Percentiles rank a stretch among this genome's conserved stretches.
These are phyloP conservation scores for Lasioglossum lativentre DNA, from an alignment of 2,888 invertebrate species.

Conservation along the genomic window DNA sequence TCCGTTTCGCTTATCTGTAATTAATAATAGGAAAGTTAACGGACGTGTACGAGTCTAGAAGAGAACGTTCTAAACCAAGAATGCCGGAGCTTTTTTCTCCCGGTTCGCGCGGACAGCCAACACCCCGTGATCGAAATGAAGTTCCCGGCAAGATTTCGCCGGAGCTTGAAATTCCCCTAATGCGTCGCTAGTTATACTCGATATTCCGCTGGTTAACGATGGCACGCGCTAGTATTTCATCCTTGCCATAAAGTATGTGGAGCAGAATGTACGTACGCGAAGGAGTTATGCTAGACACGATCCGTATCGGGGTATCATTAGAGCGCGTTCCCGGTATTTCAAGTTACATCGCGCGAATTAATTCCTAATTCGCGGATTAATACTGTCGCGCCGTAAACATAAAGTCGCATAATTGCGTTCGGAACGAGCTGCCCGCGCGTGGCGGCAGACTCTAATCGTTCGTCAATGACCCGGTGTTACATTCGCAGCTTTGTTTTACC, in stretches of 20 bases:
- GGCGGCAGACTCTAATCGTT: not conserved
- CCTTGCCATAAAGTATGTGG: conserved; percentile 52
- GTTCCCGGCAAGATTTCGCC: conserved; percentile 34
- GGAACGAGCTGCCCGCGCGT: not conserved
- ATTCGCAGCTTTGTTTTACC: not conserved
- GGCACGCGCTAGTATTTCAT: conserved; percentile 52
- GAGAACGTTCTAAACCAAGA: not conserved
- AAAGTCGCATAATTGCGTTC: not conserved
- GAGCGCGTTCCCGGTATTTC: conserved; percentile 43
- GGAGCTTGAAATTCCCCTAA: conserved; percentile 32
- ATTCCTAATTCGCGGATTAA: conserved; percentile 26
- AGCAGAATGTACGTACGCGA: conserved; percentile 57
- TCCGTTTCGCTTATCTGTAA: not conserved
- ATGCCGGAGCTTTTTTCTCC: not conserved
- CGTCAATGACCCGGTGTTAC: not conserved
- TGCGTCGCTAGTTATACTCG: conserved; percentile 45
- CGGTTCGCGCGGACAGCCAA: not conserved
- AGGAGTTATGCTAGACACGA: conserved; percentile 55
- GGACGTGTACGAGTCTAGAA: not conserved
- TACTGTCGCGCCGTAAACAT: not conserved
- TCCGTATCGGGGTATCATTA: conserved; percentile 60
- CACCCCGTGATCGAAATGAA: conserved; percentile 11
- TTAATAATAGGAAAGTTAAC: not conserved
- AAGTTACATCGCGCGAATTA: conserved; percentile 39
- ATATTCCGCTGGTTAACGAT: conserved; percentile 52